phyloP scores from a whole-genome alignment of 2,888 invertebrate species.

The Micoletzkya japonica region DNA sequence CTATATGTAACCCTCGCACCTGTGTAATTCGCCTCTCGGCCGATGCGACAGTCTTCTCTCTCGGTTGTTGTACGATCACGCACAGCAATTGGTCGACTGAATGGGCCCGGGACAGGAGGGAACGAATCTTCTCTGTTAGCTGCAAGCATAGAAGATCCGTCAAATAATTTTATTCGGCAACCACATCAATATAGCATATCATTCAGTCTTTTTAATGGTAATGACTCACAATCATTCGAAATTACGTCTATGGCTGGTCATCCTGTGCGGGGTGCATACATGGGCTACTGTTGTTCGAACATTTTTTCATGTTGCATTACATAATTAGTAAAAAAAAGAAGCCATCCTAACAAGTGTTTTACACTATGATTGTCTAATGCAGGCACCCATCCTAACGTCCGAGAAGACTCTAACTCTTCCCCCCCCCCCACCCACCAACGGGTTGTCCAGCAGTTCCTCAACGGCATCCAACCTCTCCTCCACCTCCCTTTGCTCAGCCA shows the following conservation, averaged over 20 bases:
- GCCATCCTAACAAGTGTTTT: background rate
- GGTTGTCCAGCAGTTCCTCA: slow-evolving; percentile 10
- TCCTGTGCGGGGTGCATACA: no score
- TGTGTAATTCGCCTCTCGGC: slow-evolving; percentile 15
- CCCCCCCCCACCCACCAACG: background rate
- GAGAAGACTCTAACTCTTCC: background rate
- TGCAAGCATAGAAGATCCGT: no score
- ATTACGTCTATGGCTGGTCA: no score
- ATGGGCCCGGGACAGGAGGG: slow-evolving; percentile 13
- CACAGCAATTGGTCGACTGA: slow-evolving; percentile 20
- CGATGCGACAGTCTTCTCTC: background rate
- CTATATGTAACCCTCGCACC: background rate
- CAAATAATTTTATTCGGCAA: no score
- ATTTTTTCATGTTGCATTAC: no score
- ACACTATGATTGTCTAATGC: background rate
- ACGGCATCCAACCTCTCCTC: slow-evolving; percentile 8
- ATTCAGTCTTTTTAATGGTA: no score
- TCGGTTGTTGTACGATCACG: slow-evolving; percentile 2
- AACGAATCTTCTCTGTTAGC: slow-evolving; percentile 3
- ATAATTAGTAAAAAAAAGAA: background rate
- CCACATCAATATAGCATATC: no score
- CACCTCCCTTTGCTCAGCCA: background rate
- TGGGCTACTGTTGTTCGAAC: no score
- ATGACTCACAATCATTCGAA: no score
- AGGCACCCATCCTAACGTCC: background rate